Evolutionary conservation across 1,140 invertebrate genomes (phyloP).

Genomic region (Drosophila ironensis): DNA sequence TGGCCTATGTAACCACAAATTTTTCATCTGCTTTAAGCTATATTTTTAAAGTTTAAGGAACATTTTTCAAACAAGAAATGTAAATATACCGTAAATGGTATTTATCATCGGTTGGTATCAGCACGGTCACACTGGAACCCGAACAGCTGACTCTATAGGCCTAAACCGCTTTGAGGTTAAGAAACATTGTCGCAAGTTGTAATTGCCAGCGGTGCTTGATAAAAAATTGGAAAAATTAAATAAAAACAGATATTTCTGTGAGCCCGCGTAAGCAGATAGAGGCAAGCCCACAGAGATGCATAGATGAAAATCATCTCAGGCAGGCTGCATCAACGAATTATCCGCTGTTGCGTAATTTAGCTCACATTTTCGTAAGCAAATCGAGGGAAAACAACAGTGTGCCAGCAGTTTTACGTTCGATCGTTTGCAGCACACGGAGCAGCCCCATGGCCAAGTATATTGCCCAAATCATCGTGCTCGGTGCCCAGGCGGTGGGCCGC

Average conservation of each 20-base stretch:
- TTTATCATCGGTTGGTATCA: too few species aligned
- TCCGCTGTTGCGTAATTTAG: slow-evolving; percentile 34
- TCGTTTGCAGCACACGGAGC: neutral
- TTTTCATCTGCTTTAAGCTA: too few species aligned
- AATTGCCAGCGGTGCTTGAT: neutral
- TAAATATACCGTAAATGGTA: too few species aligned
- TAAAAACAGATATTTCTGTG: neutral
- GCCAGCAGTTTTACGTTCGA: slow-evolving; percentile 21
- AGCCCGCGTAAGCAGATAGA: neutral
- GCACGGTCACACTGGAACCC: neutral
- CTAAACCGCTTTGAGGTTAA: slow-evolving; percentile 13
- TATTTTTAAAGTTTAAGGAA: too few species aligned
- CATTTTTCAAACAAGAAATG: neutral
- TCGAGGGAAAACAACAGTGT: slow-evolving; percentile 1
- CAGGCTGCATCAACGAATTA: too few species aligned
- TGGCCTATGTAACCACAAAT: too few species aligned
- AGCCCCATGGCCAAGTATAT: slow-evolving; percentile 94
- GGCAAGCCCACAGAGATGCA: neutral
- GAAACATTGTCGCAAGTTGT: neutral
- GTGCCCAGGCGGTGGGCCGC: slow-evolving; percentile 93
- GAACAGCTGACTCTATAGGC: slow-evolving; percentile 14
- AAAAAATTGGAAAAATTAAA: neutral
- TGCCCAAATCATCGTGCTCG: slow-evolving; percentile 93
- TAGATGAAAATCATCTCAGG: neutral
- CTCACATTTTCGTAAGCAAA: slow-evolving; percentile 12